phyloP scores from a whole-genome alignment of 2,888 invertebrate species.

The Sipha maydis region DNA sequence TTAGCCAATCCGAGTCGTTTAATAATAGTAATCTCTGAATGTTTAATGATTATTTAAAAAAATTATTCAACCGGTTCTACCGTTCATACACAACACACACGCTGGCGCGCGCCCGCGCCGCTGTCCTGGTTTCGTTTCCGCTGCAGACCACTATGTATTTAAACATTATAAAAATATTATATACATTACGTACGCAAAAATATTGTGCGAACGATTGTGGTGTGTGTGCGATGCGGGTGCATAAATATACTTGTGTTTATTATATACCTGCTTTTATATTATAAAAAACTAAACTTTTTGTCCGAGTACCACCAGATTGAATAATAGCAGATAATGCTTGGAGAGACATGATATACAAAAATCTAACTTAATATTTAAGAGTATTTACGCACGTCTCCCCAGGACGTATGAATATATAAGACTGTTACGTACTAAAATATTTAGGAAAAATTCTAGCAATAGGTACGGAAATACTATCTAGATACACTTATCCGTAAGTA shows the following conservation, averaged over 20 bases:
- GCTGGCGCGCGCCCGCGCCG: background rate
- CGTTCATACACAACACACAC: background rate
- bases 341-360: too few relatives aligned
- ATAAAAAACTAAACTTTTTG: background rate
- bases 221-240: background rate
- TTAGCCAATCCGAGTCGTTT: constrained; percentile 34
- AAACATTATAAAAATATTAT: constrained; percentile 4
- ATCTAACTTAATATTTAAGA: too few relatives aligned
- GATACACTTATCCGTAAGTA: background rate
- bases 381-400: too few relatives aligned
- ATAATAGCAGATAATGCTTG: background rate
- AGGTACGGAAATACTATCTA: background rate
- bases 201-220: background rate
- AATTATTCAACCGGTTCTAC: constrained; percentile 37
- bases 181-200: background rate
- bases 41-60: constrained; percentile 41
- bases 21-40: constrained; percentile 33
- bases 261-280: background rate
- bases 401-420: too few relatives aligned
- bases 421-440: background rate
- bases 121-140: constrained; percentile 33
- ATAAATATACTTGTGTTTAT: background rate
- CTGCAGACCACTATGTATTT: background rate
- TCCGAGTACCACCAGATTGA: background rate
- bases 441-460: background rate